Evolutionary conservation across 2,113 vertebrate species (phyloP).

Genomic region (Pterocles orientalis): DNA sequence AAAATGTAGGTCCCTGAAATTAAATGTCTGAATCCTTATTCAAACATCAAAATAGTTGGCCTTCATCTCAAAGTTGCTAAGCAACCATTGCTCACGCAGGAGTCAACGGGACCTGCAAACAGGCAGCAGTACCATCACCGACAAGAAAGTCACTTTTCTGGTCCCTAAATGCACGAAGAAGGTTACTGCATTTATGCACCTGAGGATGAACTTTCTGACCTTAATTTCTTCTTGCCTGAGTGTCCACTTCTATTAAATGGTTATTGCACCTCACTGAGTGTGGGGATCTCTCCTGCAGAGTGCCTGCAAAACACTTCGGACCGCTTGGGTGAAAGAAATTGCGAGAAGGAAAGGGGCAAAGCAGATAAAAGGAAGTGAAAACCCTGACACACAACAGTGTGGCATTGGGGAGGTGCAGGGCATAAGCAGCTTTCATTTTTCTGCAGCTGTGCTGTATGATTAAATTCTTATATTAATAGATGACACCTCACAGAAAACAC

Average conservation of each 20-base stretch:
- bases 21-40: neutral
- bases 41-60: neutral
- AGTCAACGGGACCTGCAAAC: neutral
- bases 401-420: rapidly evolving
- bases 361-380: neutral
- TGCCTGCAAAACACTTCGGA: neutral
- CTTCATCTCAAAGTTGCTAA: slow-evolving; percentile 37
- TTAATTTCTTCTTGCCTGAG: neutral
- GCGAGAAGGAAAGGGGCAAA: neutral
- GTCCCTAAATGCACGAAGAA: neutral
- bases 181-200: neutral
- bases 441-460: neutral
- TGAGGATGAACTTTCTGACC: neutral
- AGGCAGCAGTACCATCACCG: rapidly evolving
- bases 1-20: neutral
- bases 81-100: neutral
- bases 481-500: neutral
- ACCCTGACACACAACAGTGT: neutral
- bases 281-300: rapidly evolving
- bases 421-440: neutral
- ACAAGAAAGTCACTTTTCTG: neutral
- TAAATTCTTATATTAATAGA: neutral
- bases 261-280: neutral
- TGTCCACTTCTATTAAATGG: neutral
- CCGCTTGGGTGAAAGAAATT: neutral